Percentiles rank a stretch among this genome's conserved stretches.
These are phyloP conservation scores for Sprattus sprattus DNA, from an alignment of 2,113 vertebrate species.

Conservation along the genomic window DNA sequence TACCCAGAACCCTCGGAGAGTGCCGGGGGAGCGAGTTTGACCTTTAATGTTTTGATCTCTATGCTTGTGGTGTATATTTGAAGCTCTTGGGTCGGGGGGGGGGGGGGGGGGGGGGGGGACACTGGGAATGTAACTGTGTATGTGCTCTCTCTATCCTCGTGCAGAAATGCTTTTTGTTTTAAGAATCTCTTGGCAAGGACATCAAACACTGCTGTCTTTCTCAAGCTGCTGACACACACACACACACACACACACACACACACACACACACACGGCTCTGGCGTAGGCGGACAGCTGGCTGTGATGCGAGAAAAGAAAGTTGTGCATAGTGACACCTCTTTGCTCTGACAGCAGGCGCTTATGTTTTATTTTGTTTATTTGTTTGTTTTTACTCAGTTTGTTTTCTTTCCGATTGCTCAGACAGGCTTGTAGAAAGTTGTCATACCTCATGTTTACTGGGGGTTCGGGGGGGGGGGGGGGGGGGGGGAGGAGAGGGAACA, in stretches of 20 bases:
- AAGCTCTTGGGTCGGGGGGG: slow-evolving; percentile 64
- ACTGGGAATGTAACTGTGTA: slow-evolving; percentile 55
- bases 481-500: background rate
- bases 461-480: background rate
- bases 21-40: background rate
- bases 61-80: slow-evolving; percentile 45
- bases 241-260: background rate
- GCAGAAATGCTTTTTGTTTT: background rate
- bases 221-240: background rate
- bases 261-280: background rate
- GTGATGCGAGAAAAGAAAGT: background rate
- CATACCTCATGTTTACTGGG: slow-evolving; percentile 3
- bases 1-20: background rate
- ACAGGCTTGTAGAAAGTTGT: background rate
- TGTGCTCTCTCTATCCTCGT: background rate
- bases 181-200: background rate
- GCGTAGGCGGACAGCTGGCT: background rate
- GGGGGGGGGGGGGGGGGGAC: background rate
- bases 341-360: background rate
- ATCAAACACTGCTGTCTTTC: background rate
- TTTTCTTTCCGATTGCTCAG: background rate
- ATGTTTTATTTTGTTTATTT: background rate
- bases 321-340: background rate
- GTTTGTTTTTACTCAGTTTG: background rate
- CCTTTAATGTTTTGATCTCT: slow-evolving; percentile 30